Percentiles rank a stretch among this genome's conserved stretches.
Conservation (phyloP, 2,113 vertebrate species). For the Rhinoderma darwinii region DNA sequence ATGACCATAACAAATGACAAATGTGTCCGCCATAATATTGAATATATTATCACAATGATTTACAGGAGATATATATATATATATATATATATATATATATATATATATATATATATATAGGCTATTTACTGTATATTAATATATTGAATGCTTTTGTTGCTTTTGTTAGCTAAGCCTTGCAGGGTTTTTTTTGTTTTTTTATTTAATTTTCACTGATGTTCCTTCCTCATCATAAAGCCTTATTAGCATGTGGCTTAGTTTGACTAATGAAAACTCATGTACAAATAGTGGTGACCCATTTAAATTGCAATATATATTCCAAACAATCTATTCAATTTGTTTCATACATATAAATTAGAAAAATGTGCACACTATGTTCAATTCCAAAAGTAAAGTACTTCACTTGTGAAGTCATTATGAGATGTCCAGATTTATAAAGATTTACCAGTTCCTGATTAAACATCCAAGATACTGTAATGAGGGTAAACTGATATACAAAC, state of each 20-base stretch:
- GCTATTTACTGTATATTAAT: too few species aligned
- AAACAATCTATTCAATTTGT: constrained; percentile 24
- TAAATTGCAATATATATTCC: constrained; percentile 30
- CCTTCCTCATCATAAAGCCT: neutral
- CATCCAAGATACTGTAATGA: constrained; percentile 44
- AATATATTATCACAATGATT: too few species aligned
- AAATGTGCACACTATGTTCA: constrained; percentile 42
- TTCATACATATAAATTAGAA: constrained; percentile 25
- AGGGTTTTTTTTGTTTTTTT: neutral
- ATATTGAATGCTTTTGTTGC: too few species aligned
- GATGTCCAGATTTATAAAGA: neutral
- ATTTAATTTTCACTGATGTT: constrained; percentile 15
- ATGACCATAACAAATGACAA: too few species aligned
- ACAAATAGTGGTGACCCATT: constrained; percentile 5
- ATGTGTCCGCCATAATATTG: too few species aligned
- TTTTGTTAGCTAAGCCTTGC: neutral
- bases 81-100: too few species aligned
- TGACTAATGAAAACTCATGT: constrained; percentile 20
- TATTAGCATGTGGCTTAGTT: constrained; percentile 21
- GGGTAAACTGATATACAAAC: constrained; percentile 40
- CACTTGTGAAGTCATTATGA: constrained; percentile 29
- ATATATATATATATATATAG: too few species aligned
- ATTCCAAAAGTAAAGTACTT: neutral
- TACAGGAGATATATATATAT: too few species aligned
- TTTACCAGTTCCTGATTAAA: constrained; percentile 20